Evolutionary conservation across 2,888 invertebrate species (phyloP).

Genomic region (Ectemnius lituratus): DNA sequence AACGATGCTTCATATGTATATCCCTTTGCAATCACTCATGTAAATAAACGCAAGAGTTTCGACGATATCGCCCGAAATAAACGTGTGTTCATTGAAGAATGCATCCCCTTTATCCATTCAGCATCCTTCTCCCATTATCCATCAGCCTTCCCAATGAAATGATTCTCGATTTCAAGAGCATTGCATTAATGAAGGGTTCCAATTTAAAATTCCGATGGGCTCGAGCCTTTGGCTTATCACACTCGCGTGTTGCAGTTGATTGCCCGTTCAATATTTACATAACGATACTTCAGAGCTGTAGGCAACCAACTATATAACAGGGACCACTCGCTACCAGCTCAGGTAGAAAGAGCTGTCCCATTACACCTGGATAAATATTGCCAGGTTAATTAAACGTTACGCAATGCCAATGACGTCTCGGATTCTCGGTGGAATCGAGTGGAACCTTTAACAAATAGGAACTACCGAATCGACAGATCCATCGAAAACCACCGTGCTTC

Average conservation of each 20-base stretch:
- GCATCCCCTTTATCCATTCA: no score
- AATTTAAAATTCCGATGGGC: no score
- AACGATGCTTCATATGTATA: slow-evolving; percentile 61
- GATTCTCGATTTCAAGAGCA: background rate
- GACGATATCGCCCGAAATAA: slow-evolving; percentile 16
- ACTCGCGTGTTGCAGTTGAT: no score
- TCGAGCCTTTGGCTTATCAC: no score
- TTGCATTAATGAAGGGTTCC: no score
- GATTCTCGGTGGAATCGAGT: background rate
- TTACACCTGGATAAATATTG: background rate
- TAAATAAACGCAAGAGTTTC: slow-evolving; percentile 58
- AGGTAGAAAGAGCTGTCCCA: background rate
- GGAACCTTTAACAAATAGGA: background rate
- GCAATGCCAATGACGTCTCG: background rate
- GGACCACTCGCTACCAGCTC: background rate
- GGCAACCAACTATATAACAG: background rate
- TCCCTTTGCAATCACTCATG: slow-evolving; percentile 54
- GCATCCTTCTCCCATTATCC: no score
- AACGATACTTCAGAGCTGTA: background rate
- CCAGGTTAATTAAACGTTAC: background rate
- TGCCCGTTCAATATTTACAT: background rate
- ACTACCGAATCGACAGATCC: background rate
- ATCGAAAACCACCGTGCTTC: background rate
- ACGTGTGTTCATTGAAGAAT: no score
- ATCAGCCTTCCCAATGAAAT: no score